These are phyloP conservation scores for Drosophila ezoana DNA, from an alignment of 2,888 invertebrate species.

Conservation along the genomic window DNA sequence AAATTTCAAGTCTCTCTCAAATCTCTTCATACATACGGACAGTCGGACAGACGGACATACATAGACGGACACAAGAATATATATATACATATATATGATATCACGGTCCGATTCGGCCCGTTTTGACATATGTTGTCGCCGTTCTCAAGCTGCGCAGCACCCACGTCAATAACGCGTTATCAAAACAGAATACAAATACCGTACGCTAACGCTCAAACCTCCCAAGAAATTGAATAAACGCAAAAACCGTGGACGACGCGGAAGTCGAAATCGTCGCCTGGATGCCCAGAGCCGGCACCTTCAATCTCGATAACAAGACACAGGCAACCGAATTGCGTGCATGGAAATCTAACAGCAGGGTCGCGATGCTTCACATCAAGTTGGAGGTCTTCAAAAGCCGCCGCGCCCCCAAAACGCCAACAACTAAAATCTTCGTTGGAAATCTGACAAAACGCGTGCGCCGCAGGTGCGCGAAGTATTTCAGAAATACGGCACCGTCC, in stretches of 20 bases:
- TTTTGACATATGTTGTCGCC: no score
- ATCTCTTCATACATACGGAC: no score
- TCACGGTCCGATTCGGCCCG: no score
- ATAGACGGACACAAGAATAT: no score
- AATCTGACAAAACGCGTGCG: conserved; percentile 96
- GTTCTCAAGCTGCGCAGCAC: no score
- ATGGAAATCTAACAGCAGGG: conserved; percentile 98
- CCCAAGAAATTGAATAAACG: conserved; percentile 58
- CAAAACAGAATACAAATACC: conserved; percentile 33
- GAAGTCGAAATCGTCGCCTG: conserved; percentile 74
- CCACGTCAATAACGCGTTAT: no score
- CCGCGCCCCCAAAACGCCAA: conserved; percentile 94
- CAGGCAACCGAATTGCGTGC: conserved; percentile 94
- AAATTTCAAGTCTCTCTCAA: no score
- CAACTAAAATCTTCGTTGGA: conserved; percentile 98
- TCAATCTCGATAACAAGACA: conserved; percentile 97
- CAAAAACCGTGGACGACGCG: conserved; percentile 74
- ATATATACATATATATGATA: no score
- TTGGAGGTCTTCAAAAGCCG: no score
- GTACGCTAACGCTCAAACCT: conserved; percentile 47
- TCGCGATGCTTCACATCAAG: no score
- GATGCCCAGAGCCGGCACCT: conserved; percentile 97
- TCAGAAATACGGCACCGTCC: conserved; percentile 97
- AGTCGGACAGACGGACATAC: no score
- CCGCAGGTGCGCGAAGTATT: no score